Percentiles rank a stretch among this genome's conserved stretches.
phyloP scores from a whole-genome alignment of 2,797 vertebrate species.

The Poecilia wingei region DNA sequence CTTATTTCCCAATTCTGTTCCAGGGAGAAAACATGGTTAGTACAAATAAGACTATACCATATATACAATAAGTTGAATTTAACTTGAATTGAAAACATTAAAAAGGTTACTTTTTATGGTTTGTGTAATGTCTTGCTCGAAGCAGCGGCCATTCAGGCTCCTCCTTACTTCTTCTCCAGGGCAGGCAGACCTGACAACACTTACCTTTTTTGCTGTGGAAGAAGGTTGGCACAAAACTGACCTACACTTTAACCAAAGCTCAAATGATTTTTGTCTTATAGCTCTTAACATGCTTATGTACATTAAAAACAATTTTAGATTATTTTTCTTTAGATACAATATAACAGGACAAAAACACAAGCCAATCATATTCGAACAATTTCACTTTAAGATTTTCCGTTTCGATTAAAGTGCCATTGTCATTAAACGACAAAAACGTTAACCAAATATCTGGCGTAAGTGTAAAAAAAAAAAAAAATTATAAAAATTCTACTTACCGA shows the following conservation, averaged over 20 bases:
- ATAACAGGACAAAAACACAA: background rate
- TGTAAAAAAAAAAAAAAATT: background rate
- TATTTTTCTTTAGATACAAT: too few relatives aligned
- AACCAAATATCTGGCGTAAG: background rate
- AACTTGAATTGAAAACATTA: background rate
- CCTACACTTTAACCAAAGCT: background rate
- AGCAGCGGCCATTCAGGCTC: background rate
- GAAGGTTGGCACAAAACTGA: slow-evolving; percentile 24
- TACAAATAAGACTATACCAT: background rate
- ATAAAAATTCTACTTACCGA: background rate
- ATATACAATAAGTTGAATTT: background rate
- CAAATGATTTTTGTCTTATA: background rate
- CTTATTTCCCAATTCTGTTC: background rate
- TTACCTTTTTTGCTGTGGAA: slow-evolving; percentile 69
- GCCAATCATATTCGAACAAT: background rate
- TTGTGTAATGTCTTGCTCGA: background rate
- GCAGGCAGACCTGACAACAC: slow-evolving; percentile 56
- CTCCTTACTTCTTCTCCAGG: background rate
- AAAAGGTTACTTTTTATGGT: slow-evolving; percentile 10
- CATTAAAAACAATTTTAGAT: background rate
- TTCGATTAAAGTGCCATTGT: background rate
- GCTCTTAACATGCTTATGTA: background rate
- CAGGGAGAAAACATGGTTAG: background rate
- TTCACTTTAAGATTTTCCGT: background rate
- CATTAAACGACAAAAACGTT: background rate